Evolutionary conservation across 1,140 invertebrate species (phyloP), one percentile per base, ranked within the genome.

Genomic region (Cephus cinctus): DNA sequence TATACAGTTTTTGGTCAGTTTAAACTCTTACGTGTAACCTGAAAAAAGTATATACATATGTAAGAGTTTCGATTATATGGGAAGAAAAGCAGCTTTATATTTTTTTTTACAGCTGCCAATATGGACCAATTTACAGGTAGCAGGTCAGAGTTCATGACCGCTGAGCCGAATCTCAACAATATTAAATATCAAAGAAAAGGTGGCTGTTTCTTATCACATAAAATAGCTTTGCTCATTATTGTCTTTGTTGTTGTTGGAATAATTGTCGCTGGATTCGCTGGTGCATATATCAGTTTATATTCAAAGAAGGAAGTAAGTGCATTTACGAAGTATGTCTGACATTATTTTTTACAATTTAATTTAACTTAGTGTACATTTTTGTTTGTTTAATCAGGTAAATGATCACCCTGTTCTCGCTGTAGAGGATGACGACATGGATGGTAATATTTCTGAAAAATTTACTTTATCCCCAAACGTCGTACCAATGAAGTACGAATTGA

Each of bases 161-260:
- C 54, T 12, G 41, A 22, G 2, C 12, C 8, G 8, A 16, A 30
- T 9, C n/a, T 55, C 15, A 65, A 61, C 39, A 63, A 63, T 21
- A 67, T 69, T 21, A 47, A 59, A 31, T 66, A 61, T 31, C 57
- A 65, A 19, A 57, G 64, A 21, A 55, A 56, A 4, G 63, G 64
- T 22, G 71, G 71, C 15, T 73, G 62, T 48, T 73, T 71, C 43
- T 34, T 74, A 23, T 61, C 70, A 2, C 64, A 71, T 32, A 60
- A 57, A 25, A 71, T 62, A 36, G 52, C 61, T 22, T 55, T 60
- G 1, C 54, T 64, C 23, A 54, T 59, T 8, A 40, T 65, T 15
- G 53, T 58, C 5, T 43, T 63, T 0, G 36, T 67, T 15, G 47
- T 72, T 16, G 47, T 69, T n/a, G 38, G 50, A 0, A 12, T 65